Evolutionary conservation across 2,888 invertebrate genomes (phyloP), one percentile per base, ranked within the genome.

Genomic region (Deilephila elpenor): DNA sequence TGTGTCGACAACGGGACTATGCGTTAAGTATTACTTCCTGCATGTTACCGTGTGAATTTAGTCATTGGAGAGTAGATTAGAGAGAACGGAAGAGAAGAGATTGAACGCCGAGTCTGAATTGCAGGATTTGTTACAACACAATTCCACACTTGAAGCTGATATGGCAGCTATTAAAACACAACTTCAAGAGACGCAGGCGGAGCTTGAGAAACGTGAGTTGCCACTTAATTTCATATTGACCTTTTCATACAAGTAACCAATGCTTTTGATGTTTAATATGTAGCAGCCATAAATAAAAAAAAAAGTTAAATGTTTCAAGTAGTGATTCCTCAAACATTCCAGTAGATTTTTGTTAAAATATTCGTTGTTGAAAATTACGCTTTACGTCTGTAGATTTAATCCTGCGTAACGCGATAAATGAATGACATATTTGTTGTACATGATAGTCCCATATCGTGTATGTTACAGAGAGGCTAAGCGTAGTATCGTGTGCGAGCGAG

Each of bases 121-220:
- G 76, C 96, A 97, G 91, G 96, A 96, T 83, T 89, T 96, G 77
- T 90, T 96, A 76, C 95, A 96, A 84, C 96, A 97, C 86, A 97
- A 97, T 88, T 95, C 96, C 77, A 95, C 96, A 75, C 88, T 97
- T 70, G 96, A 96, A 82, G 93, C 93, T 20, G 95, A 96, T 86
- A 88, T 96, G 77, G 91, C 89, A 60, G 93, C 95, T 67, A 86
- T 96, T 53, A 95, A 93, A 82, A 89, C 87, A 76, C 95, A 95
- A 79, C 82, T 94, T 73, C 89, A 91, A 64, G 91, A 92, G 60
- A 88, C 92, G 70, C 90, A 89, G 75, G 81, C 76, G 74, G 88
- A 89, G 72, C 81, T 94, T 56, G 89, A 89, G 72, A 89, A 89
- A 83, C 91, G 95, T 95, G 80, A 92, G 93, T 91, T 75, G 71